Evolutionary conservation across 1,140 invertebrate genomes (phyloP), one percentile per base, ranked within the genome.

Genomic region (Polypedilum pembai): DNA sequence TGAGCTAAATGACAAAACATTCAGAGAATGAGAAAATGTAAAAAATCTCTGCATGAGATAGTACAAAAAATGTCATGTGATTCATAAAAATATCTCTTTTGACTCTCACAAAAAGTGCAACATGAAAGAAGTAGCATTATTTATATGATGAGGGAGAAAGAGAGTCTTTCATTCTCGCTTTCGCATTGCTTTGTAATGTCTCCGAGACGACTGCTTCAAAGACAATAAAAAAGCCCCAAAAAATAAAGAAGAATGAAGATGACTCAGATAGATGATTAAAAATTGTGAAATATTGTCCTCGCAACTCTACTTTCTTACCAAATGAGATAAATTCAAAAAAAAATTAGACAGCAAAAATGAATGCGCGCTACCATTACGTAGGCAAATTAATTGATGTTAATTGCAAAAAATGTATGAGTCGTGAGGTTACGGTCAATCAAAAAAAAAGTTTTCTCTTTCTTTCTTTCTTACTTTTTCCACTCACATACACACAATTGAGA

Each of bases 1-100:
- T 15, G n/a, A 56, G 24, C 24, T 56, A n/a, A 12, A 56, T n/a
- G 45, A 56, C 12, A 56, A 56, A n/a, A 56, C 12, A 56, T n/a
- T n/a, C 10, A 56, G 45, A 56, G 24, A 56, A 69, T 69, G 20
- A 69, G 17, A 21, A 66, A 56, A 56, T 3, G n/a, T 15, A 56
- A 56, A 56, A 17, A 69, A 69, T 69, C 65, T 69, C 65, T 10
- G 65, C 65, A 69, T 69, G 65, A 69, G 65, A 69, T 56, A 56
- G 45, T 4, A 56, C 12, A 15, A 56, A n/a, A 45, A 56, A 56
- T 56, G 45, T 56, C 45, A 56, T 56, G 45, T 56, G 45, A 56
- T 56, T 56, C 45, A 56, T 56, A 56, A 56, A 56, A 56, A 45
- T 45, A 56, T n/a, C 12, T n/a, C 10, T 56, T 56, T 56, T 45